These are phyloP conservation scores for Chrysopa pallens DNA, from an alignment of 1,140 invertebrate species.

Conservation along the genomic window DNA sequence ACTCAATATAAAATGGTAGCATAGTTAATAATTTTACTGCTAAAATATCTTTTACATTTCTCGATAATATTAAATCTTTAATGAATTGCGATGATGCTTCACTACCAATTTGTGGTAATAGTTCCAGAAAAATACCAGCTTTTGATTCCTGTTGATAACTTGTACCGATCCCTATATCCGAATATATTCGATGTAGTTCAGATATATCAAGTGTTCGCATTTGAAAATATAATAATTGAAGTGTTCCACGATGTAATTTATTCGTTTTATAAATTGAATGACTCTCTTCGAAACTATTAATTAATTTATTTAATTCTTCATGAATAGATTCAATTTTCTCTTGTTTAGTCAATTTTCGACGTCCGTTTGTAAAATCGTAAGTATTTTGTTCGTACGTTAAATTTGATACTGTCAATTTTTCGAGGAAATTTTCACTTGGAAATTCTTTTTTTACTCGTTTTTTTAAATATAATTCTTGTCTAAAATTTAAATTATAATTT, in stretches of 20 bases:
- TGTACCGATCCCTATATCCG: slow-evolving; percentile 35
- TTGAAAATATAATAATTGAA: slow-evolving; percentile 6
- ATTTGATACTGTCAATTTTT: neutral
- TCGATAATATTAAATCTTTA: slow-evolving; percentile 37
- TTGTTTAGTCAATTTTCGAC: slow-evolving; percentile 2
- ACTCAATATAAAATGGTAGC: slow-evolving; percentile 37
- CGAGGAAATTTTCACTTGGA: no score
- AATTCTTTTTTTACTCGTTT: no score
- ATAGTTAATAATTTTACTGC: slow-evolving; percentile 1
- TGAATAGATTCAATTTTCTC: slow-evolving; percentile 1
- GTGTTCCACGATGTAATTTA: neutral
- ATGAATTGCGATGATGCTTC: slow-evolving; percentile 40
- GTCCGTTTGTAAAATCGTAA: slow-evolving; percentile 7
- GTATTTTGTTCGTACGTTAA: slow-evolving; percentile 1
- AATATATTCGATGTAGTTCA: slow-evolving; percentile 26
- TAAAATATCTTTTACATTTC: slow-evolving; percentile 24
- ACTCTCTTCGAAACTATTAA: neutral
- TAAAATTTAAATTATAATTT: no score
- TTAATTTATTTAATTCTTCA: neutral
- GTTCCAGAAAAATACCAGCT: slow-evolving; percentile 50
- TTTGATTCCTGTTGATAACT: slow-evolving; percentile 42
- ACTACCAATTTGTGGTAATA: slow-evolving; percentile 49
- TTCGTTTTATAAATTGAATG: neutral
- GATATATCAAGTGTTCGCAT: slow-evolving; percentile 4
- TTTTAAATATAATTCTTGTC: no score